A percentile compares a stretch with the other conserved stretches of the same genome.
Conservation (phyloP, 2,888 invertebrate species). For the Luperina nickerlii region DNA sequence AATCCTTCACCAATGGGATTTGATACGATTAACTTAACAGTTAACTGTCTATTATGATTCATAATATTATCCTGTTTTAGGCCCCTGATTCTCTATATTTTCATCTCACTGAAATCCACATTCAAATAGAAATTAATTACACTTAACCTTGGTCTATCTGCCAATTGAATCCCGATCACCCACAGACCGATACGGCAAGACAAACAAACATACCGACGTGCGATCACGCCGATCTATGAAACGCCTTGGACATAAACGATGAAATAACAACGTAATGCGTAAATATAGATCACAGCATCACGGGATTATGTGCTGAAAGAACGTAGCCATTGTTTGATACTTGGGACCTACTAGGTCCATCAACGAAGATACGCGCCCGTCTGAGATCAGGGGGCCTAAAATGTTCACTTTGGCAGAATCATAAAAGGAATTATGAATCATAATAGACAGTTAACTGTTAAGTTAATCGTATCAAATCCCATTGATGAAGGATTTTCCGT, state of each 20-base stretch:
- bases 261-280: slow-evolving; percentile 46
- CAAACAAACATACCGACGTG: slow-evolving; percentile 63
- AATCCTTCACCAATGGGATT: too few relatives aligned
- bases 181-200: slow-evolving; percentile 51
- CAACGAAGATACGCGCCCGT: neutral
- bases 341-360: neutral
- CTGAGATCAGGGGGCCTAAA: neutral
- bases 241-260: slow-evolving; percentile 60
- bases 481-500: too few relatives aligned
- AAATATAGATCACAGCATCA: slow-evolving; percentile 47
- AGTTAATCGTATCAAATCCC: too few relatives aligned
- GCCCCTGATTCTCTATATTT: slow-evolving; percentile 12
- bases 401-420: too few relatives aligned
- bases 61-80: too few relatives aligned
- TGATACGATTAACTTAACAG: too few relatives aligned
- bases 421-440: too few relatives aligned
- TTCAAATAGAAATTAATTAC: slow-evolving; percentile 51
- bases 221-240: slow-evolving; percentile 59
- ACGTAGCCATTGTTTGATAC: slow-evolving; percentile 6
- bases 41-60: too few relatives aligned
- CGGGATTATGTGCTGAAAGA: slow-evolving; percentile 5
- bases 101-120: slow-evolving; percentile 32
- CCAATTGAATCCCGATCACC: slow-evolving; percentile 54
- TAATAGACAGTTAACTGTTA: too few relatives aligned
- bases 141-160: slow-evolving; percentile 63